Base-by-base conservation (phyloP, 2,888 invertebrate genomes). In the Drosophila histrio region DNA sequence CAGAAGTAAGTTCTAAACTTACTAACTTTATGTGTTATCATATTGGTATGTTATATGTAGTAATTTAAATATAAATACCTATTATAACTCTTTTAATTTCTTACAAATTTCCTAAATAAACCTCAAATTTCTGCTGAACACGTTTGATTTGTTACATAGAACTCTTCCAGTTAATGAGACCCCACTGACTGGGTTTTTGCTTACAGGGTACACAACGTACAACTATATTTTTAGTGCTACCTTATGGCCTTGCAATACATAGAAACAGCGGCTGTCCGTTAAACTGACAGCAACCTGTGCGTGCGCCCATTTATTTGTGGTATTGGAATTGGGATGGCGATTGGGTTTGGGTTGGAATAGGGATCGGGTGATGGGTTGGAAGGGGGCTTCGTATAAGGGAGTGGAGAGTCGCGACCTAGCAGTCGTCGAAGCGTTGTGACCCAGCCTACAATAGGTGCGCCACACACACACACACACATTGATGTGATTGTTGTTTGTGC, bases 241-340 rank as follows among this genome's bases (percentile, higher is more conserved):
- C 53, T 43, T 38, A 15, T 72, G 79, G 68, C 77, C 79, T 77
- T 75, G 79, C 74, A 47, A 28, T 19, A 50, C 58, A 50, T 21
- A 24, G 47, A 50, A 36, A 54, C 52, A 11, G 41, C 39, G 52
- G 54, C 69, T 64, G 49, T 43, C 39, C 54, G 30, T 28, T 30
- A 39, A 15, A 46, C 21, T 53, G 61, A 57, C 41, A 62, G 59
- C 77, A 75, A 75, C 72, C 77, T 75, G 77, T 64, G 77, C 75
- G 68, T 75, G 77, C 32, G 61, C 39, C 61, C 76, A 71, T 75
- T 58, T 50, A 21, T 70, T 32, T 38, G 50, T 41, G 30, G 39
- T 52, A 41, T 73, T 56, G 47, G 30, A 17, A 32, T 70, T 58
- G 44, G 52, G 52, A 32, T 43, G 43, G 70, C 38, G 65, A 54